Percentiles rank a stretch among this genome's conserved stretches.
Evolutionary conservation across 2,113 vertebrate species (phyloP).

Genomic region (Apaloderma vittatum): DNA sequence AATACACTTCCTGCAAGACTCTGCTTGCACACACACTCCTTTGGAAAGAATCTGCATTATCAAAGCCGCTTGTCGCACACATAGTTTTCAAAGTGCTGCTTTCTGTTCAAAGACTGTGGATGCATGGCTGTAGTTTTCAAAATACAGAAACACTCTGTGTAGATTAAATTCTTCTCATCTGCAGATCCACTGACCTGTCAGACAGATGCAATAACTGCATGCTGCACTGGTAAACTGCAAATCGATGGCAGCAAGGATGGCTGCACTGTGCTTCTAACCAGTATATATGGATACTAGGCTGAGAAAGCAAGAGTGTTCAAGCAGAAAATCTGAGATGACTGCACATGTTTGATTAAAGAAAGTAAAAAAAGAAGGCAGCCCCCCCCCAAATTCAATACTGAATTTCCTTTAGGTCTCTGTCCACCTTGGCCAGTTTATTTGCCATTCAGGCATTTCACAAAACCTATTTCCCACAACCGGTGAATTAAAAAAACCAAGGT

Average conservation of each 20-base stretch:
- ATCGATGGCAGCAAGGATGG: background rate
- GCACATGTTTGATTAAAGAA: background rate
- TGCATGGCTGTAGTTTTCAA: background rate
- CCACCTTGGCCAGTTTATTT: background rate
- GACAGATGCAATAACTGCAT: background rate
- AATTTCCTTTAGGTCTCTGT: background rate
- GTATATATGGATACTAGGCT: background rate
- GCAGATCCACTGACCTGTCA: background rate
- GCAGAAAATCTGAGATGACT: background rate
- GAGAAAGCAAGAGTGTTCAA: background rate
- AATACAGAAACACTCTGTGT: background rate
- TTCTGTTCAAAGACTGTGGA: background rate
- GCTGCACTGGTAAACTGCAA: background rate
- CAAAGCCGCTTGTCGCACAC: background rate
- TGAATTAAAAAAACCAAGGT: background rate
- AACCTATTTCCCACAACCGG: background rate
- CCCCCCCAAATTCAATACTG: background rate
- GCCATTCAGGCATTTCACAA: background rate
- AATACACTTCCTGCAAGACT: constrained; percentile 7
- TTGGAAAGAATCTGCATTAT: constrained; percentile 37
- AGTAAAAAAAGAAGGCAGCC: background rate
- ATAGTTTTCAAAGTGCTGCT: background rate
- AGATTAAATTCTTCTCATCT: background rate
- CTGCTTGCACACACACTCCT: constrained; percentile 8
- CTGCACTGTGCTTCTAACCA: background rate